A percentile compares a stretch with the other conserved stretches of the same genome.
phyloP scores from a whole-genome alignment of 2,888 invertebrate genomes.

The Stenurella melanura region DNA sequence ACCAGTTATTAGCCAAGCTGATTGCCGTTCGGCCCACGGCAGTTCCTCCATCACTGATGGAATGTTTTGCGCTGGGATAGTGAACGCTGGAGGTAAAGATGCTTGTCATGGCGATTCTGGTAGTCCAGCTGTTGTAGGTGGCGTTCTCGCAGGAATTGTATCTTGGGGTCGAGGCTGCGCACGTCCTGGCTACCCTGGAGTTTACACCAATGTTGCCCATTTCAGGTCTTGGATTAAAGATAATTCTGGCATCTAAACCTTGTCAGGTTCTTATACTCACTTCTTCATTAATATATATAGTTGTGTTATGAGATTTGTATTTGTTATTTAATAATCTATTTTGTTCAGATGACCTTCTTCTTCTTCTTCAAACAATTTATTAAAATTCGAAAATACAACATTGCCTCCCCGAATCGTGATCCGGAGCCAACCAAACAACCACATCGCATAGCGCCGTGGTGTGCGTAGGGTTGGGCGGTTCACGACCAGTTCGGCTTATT shows the following conservation, averaged over 20 bases:
- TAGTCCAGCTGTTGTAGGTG: conserved; percentile 50
- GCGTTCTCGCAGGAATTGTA: conserved; percentile 45
- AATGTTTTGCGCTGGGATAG: conserved; percentile 77
- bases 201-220: conserved; percentile 52
- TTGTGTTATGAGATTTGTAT: too few species aligned
- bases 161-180: conserved; percentile 55
- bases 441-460: too few species aligned
- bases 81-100: conserved; percentile 74
- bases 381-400: too few species aligned
- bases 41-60: conserved; percentile 66
- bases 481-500: too few species aligned
- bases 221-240: conserved; percentile 38
- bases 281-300: neutral
- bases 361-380: too few species aligned
- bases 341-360: too few species aligned
- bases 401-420: too few species aligned
- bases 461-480: too few species aligned
- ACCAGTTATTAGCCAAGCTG: conserved; percentile 40
- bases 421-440: too few species aligned
- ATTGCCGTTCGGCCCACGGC: conserved; percentile 28
- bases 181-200: conserved; percentile 54
- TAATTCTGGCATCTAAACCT: neutral
- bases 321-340: too few species aligned
- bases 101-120: conserved; percentile 72
- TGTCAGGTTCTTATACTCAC: neutral